phyloP scores from a whole-genome alignment of 1,140 invertebrate species.

The Drosophila aff. region DNA sequence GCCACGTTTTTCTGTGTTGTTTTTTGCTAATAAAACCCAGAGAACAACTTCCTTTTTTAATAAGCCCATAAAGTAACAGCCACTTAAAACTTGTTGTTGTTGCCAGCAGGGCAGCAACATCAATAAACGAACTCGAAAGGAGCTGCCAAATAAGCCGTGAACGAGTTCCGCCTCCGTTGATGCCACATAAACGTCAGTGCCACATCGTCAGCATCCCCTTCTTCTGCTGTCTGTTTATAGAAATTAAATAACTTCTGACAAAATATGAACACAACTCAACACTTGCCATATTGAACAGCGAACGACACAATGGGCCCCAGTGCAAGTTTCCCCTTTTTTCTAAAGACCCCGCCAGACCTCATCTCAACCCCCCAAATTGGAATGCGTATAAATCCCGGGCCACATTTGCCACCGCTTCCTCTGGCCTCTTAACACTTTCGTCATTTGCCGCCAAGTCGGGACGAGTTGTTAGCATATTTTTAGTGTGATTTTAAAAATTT shows the following conservation, averaged over 20 bases:
- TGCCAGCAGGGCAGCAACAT: constrained; percentile 26
- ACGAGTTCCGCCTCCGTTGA: constrained; percentile 42
- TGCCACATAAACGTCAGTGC: constrained; percentile 50
- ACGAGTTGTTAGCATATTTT: constrained; percentile 78
- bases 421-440: constrained; percentile 75
- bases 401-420: constrained; percentile 56
- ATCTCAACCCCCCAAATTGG: neutral
- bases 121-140: constrained; percentile 33
- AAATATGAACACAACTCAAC: constrained; percentile 52
- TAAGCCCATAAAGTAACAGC: constrained; percentile 52
- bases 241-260: constrained; percentile 35
- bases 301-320: constrained; percentile 13
- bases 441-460: constrained; percentile 46
- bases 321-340: neutral
- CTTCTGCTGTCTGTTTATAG: constrained; percentile 35
- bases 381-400: constrained; percentile 56
- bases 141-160: constrained; percentile 53
- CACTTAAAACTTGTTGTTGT: constrained; percentile 55
- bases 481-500: constrained; percentile 84
- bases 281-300: constrained; percentile 41
- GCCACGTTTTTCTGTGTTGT: constrained; percentile 2
- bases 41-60: constrained; percentile 41
- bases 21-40: constrained; percentile 21
- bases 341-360: constrained; percentile 9
- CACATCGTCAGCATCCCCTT: constrained; percentile 30